Base-by-base conservation (phyloP, 1,140 invertebrate genomes). In the Dendroctonus ponderosae region DNA sequence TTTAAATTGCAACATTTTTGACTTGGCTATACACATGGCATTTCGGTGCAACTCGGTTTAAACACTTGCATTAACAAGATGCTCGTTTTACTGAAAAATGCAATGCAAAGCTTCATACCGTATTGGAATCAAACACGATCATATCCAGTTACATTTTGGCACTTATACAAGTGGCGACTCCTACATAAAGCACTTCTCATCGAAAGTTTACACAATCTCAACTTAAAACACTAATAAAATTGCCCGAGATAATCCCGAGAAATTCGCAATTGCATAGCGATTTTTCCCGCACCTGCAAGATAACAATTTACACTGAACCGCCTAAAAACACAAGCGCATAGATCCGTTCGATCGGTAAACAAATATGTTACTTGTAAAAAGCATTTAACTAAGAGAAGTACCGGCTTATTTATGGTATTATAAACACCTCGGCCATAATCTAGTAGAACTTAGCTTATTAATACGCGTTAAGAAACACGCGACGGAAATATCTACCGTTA, bases 331-430 rank as follows among this genome's bases (percentile, higher is more conserved):
- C 61, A 12, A 12, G 12, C 40, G 7, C 43, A 48, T 44, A 54
- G 42, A 63, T 63, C 61, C 61, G 61, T n/a, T 43, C 40, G 8
- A 12, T 11, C 12, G 41, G 44, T 63, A 63, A 63, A 63, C 61
- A 63, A 63, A 63, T 63, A 46, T 63, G 12, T 11, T 46, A 46
- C 12, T 62, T 51, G 59, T 51, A 51, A 62, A 62, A 62, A 59
- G 15, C 12, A 7, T 46, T 59, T 48, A 46, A 58, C 40, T 9
- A n/a, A 41, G 8, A 9, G 37, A 57, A 57, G 52, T 41, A 44
- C 53, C 44, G 39, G 62, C 44, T 12, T 65, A 65, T 65, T 56
- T 65, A 65, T 65, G 62, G 46, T 57, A 57, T 39, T 65, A 65
- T 65, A 65, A 65, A 65, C 62, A 65, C 62, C 44, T 65, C 42